phyloP scores from a whole-genome alignment of 2,888 invertebrate genomes.

The Noctua pronuba region DNA sequence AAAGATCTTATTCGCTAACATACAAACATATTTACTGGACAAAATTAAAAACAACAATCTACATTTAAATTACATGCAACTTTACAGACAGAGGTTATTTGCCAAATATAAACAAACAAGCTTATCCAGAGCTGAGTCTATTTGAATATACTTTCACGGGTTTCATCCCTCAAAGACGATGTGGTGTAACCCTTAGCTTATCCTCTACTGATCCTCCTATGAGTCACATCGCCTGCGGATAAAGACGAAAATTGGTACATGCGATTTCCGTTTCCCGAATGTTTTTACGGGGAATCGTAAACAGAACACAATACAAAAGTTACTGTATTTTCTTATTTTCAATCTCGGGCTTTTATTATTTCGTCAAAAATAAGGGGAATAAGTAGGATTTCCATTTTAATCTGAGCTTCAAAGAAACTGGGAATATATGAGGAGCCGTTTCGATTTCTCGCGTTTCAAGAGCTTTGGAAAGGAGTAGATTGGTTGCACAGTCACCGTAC shows the following conservation, averaged over 20 bases:
- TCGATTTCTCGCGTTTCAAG: slow-evolving; percentile 3
- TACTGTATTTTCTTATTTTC: slow-evolving; percentile 30
- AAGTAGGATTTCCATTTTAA: slow-evolving; percentile 44
- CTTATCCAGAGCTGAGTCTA: slow-evolving; percentile 18
- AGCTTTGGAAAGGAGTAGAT: slow-evolving; percentile 31
- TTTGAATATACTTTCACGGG: slow-evolving; percentile 41
- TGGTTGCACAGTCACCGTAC: slow-evolving; percentile 19
- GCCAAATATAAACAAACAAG: slow-evolving; percentile 33
- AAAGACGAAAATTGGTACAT: slow-evolving; percentile 42
- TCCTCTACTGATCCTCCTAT: slow-evolving; percentile 47
- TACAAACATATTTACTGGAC: neutral
- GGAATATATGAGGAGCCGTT: slow-evolving; percentile 7
- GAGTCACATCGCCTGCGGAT: slow-evolving; percentile 34
- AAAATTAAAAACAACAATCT: neutral
- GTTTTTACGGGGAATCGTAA: slow-evolving; percentile 42
- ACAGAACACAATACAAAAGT: slow-evolving; percentile 34
- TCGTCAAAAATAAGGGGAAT: slow-evolving; percentile 13
- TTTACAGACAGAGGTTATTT: slow-evolving; percentile 29
- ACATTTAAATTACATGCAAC: slow-evolving; percentile 7
- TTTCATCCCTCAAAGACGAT: slow-evolving; percentile 31
- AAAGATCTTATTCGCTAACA: neutral
- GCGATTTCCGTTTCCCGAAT: slow-evolving; percentile 30
- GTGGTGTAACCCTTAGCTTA: slow-evolving; percentile 36
- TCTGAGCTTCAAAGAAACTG: slow-evolving; percentile 27
- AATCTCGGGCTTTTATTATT: slow-evolving; percentile 41